Base-by-base conservation (phyloP, 2,113 vertebrate species). In the Aldabrachelys gigantea region DNA sequence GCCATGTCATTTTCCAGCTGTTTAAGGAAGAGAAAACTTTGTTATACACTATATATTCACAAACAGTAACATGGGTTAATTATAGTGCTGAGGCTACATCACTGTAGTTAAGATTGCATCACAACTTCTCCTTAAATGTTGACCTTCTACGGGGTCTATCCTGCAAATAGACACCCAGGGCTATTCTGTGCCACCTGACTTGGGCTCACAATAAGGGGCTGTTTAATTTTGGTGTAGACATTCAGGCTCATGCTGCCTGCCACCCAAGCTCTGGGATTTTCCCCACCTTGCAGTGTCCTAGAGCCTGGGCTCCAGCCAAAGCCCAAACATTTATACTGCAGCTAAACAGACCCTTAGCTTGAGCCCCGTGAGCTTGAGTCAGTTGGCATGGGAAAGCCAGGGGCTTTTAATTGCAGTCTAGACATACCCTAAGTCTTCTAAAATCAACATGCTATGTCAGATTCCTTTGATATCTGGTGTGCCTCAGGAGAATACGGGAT, bases 11-110 rank as follows among this genome's bases (percentile, higher is more conserved):
- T 57, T 95, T 89, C 79, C 0, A 3, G 78, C 35, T 82, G 16
- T 82, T 14, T 82, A 84, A 91, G 0, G 89, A 92, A 94, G 83
- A 95, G 90, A 88, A 94, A 97, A 95, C 72, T 84, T 72, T 78
- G 78, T 86, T n/a, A 19, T 16, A 69, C 35, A 19, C 13, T 17
- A 9, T n/a, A 35, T 69, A n/a, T 69, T 69, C 62, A 69, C 31
- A 69, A 19, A n/a, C 8, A 19, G 35, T 69, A 69, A 17, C 16
- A 69, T 31, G 31, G 14, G 31, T 65, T 62, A 62, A 62, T 62
- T 62, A 62, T 62, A 31, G 29, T 31, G 29, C 27, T 62, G 59
- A 31, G 59, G 31, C 59, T 65, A 65, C 31, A 65, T 31, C 59
- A 35, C 29, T 65, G 31, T 35, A 65, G 59, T 65, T 35, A 65